phyloP scores from a whole-genome alignment of 2,888 invertebrate genomes.

The Pomacea canaliculata region DNA sequence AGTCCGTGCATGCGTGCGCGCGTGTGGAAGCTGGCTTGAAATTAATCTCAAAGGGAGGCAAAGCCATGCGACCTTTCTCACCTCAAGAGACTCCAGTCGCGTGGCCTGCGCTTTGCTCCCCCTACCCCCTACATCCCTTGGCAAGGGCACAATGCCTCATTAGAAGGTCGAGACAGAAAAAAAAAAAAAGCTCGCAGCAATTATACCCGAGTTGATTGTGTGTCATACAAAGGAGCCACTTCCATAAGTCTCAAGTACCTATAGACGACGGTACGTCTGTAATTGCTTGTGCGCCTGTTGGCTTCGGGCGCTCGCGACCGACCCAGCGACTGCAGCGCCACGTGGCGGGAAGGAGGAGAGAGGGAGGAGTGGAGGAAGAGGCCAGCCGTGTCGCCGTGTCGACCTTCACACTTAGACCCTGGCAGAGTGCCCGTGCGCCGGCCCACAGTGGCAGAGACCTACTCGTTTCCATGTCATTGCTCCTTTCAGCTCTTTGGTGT shows the following conservation, averaged over 20 bases:
- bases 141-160: slow-evolving; percentile 2
- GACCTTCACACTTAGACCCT: no score
- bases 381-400: no score
- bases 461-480: no score
- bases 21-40: no score
- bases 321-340: neutral
- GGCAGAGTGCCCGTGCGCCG: no score
- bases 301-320: neutral
- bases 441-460: no score
- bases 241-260: slow-evolving; percentile 17
- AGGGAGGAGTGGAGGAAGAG: no score
- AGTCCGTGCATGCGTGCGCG: no score
- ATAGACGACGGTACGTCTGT: slow-evolving; percentile 14
- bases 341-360: neutral
- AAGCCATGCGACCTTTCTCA: no score
- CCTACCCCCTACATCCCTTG: neutral
- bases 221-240: neutral
- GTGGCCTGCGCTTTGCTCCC: neutral
- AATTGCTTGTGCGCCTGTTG: neutral
- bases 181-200: neutral
- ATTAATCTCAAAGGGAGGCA: no score
- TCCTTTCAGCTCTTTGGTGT: no score
- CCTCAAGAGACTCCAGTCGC: neutral
- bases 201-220: slow-evolving; percentile 5
- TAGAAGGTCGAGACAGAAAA: neutral